Evolutionary conservation across 2,888 invertebrate genomes (phyloP), one percentile per base, ranked within the genome.

Genomic region (Drosophila falleni): DNA sequence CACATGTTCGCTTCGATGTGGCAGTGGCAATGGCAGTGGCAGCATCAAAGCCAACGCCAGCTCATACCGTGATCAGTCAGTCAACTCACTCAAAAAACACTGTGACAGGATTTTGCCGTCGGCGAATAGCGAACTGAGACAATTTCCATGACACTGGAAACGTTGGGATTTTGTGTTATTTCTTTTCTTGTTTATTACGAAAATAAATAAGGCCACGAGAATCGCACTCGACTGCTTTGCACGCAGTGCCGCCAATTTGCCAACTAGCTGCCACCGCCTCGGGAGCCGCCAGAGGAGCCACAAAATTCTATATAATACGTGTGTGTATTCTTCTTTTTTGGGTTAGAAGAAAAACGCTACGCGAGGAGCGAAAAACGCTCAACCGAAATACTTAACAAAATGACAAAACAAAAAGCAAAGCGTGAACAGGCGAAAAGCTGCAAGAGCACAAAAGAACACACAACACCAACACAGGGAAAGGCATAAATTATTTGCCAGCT

Each of bases 1-100:
- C 90, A 91, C 92, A 92, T 92, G 91, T 92, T 91, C 89, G 80
- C 85, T 90, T 81, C 87, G 87, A 53, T 44, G 29, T 29, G 55
- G 59, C 73, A 35, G 31, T 44, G 50, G 33, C 63, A 67, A 64
- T 68, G 50, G 33, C 63, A 71, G 66, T 68, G 68, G 65, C 70
- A 76, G 70, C 81, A 74, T 66, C 64, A 56, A 46, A 6, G 33
- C 56, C 55, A 46, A 42, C 63, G 61, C 66, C 64, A 64, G 51
- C 49, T 59, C 56, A 70, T 60, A 29, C 63, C 41, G 67, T 37
- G 58, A 71, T 54, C 61, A n/a, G 10, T 10, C 42, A 50, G 47
- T 13, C 16, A 19, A 23, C 54, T 13, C 35, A 66, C 39, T 60
- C 62, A 59, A 29, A 29, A 42, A 42, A 46, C 54, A 44, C 42